These are phyloP conservation scores for Anolis sagrei DNA, from an alignment of 2,113 vertebrate genomes.

Conservation along the genomic window DNA sequence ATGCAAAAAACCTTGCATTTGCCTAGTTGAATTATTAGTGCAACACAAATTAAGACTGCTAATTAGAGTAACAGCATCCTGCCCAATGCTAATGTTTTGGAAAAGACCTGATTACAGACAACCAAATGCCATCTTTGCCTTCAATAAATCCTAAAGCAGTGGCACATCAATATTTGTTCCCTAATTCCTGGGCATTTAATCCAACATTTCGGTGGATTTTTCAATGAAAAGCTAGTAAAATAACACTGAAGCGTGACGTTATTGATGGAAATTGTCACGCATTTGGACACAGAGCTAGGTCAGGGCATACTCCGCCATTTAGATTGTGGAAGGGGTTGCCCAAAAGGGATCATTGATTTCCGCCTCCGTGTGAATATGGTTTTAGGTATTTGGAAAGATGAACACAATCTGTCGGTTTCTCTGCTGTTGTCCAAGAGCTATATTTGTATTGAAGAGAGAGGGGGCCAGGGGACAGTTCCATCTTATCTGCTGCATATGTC, in stretches of 20 bases:
- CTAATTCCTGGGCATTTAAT: conserved; percentile 60
- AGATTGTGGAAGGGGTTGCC: conserved; percentile 37
- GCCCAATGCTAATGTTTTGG: conserved; percentile 50
- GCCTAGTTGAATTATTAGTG: conserved; percentile 43
- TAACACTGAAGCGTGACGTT: conserved; percentile 63
- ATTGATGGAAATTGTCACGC: conserved; percentile 66
- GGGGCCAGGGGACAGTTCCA: too few species aligned
- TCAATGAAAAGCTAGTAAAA: conserved; percentile 54
- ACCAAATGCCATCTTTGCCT: conserved; percentile 52
- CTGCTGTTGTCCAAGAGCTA: not conserved
- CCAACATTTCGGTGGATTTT: conserved; percentile 58
- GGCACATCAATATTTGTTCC: conserved; percentile 41
- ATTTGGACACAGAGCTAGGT: conserved; percentile 40
- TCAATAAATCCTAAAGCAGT: conserved; percentile 54
- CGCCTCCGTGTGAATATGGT: not conserved
- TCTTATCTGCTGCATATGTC: too few species aligned
- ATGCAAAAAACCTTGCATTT: not conserved
- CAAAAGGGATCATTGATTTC: conserved; percentile 24
- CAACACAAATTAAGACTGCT: conserved; percentile 50
- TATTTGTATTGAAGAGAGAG: too few species aligned
- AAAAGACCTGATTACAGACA: conserved; percentile 66
- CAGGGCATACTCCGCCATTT: conserved; percentile 18
- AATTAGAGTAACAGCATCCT: conserved; percentile 63
- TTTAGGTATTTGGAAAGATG: not conserved
- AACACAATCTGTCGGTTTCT: too few species aligned